A percentile compares a stretch with the other conserved stretches of the same genome.
Evolutionary conservation across 2,113 vertebrate genomes (phyloP).

Genomic region (Procavia capensis): DNA sequence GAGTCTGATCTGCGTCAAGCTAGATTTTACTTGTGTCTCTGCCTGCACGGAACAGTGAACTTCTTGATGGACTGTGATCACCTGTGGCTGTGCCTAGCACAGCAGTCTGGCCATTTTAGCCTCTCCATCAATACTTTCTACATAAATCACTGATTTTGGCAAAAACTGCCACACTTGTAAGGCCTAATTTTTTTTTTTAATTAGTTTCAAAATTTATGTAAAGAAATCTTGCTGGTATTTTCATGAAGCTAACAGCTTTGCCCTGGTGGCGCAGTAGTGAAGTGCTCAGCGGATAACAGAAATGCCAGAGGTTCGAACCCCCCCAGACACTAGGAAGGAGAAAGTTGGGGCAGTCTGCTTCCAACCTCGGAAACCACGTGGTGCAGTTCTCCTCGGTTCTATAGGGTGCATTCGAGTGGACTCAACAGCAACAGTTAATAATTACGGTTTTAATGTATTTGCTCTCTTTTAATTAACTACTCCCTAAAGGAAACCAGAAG

Average conservation of each 20-base stretch:
- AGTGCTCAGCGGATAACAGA: background rate
- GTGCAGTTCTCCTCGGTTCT: too few species aligned
- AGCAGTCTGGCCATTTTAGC: background rate
- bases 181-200: background rate
- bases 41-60: background rate
- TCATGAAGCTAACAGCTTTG: background rate
- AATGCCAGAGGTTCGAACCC: background rate
- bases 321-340: background rate
- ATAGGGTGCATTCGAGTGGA: too few species aligned
- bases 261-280: background rate
- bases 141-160: background rate
- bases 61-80: background rate
- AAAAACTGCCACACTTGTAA: background rate
- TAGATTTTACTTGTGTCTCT: background rate
- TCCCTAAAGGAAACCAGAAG: background rate
- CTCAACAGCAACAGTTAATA: too few species aligned
- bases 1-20: background rate
- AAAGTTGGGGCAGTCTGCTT: too few species aligned
- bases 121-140: background rate
- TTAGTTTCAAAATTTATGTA: background rate
- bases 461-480: constrained; percentile 4
- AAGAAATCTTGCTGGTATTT: constrained; percentile 43
- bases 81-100: background rate
- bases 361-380: too few species aligned
- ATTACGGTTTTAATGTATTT: background rate